Evolutionary conservation across 2,113 vertebrate genomes (phyloP).

Genomic region (Alectura lathami): DNA sequence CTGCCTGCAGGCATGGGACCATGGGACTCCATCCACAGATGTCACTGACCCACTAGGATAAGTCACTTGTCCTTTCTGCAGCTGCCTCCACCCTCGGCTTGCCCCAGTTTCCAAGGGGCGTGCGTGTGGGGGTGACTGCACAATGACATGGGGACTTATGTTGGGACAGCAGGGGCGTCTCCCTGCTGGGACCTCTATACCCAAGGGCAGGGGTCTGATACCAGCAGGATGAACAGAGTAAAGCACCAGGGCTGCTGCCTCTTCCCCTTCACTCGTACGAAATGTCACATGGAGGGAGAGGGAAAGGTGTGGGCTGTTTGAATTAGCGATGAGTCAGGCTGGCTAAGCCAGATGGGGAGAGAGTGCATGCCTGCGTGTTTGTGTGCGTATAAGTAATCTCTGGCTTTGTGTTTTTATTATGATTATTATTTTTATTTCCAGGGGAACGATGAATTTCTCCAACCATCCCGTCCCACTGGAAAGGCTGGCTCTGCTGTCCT

Average conservation of each 20-base stretch:
- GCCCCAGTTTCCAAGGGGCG: slow-evolving; percentile 18
- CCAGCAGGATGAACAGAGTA: neutral
- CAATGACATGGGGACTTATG: neutral
- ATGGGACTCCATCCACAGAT: neutral
- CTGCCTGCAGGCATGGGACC: neutral
- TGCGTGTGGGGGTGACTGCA: accelerated
- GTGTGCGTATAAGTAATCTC: slow-evolving; percentile 64
- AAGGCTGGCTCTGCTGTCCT: slow-evolving; percentile 69
- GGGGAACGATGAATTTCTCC: slow-evolving; percentile 68
- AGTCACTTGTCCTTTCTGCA: slow-evolving; percentile 40
- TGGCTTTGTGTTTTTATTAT: slow-evolving; percentile 73
- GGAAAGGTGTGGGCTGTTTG: slow-evolving; percentile 75
- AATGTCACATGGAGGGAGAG: slow-evolving; percentile 33
- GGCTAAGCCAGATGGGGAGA: slow-evolving; percentile 67
- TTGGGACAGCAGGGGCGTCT: neutral
- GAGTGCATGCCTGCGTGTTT: slow-evolving; percentile 70
- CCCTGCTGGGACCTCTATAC: neutral
- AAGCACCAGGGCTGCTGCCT: neutral
- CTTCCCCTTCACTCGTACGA: neutral
- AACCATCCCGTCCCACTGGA: slow-evolving; percentile 69
- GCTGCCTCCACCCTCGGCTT: neutral
- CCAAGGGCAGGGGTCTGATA: accelerated
- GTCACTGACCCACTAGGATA: neutral
- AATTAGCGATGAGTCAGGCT: slow-evolving; percentile 71
- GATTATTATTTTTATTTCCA: slow-evolving; percentile 71